These are phyloP conservation scores for Anas georgica DNA, from an alignment of 2,797 vertebrate species.

Conservation along the genomic window DNA sequence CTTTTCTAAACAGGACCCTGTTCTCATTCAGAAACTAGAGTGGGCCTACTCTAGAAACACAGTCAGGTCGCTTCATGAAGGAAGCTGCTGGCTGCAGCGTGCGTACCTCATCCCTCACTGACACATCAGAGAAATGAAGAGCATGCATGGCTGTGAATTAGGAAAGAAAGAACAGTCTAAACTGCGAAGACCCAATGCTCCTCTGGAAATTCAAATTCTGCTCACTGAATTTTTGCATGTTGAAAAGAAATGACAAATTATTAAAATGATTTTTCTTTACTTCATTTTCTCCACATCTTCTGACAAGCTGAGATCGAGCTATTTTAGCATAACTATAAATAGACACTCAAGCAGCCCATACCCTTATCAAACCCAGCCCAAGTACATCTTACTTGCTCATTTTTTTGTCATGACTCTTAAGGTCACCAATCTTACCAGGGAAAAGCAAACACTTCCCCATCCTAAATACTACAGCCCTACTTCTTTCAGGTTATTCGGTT, in stretches of 20 bases:
- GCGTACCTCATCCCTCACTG: background rate
- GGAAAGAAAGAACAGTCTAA: background rate
- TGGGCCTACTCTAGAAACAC: background rate
- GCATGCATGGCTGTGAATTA: background rate
- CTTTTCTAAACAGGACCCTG: background rate
- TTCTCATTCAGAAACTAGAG: background rate
- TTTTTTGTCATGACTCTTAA: background rate
- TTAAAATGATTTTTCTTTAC: background rate
- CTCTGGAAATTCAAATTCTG: background rate
- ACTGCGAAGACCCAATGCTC: background rate
- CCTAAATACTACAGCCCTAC: background rate
- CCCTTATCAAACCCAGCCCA: conserved; percentile 16
- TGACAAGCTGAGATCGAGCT: background rate
- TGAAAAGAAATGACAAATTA: background rate
- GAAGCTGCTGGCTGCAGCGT: background rate
- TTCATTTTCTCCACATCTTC: background rate
- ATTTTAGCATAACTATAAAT: conserved; percentile 1
- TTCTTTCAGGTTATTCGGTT: background rate
- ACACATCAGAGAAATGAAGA: background rate
- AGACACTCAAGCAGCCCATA: background rate
- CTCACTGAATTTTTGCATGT: background rate
- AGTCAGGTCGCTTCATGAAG: background rate
- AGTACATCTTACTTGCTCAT: background rate
- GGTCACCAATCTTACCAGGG: background rate
- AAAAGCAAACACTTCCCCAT: background rate